A percentile compares a stretch with the other conserved stretches of the same genome.
These are phyloP conservation scores for Poicephalus gulielmi DNA, from an alignment of 2,113 vertebrate genomes.

Conservation along the genomic window DNA sequence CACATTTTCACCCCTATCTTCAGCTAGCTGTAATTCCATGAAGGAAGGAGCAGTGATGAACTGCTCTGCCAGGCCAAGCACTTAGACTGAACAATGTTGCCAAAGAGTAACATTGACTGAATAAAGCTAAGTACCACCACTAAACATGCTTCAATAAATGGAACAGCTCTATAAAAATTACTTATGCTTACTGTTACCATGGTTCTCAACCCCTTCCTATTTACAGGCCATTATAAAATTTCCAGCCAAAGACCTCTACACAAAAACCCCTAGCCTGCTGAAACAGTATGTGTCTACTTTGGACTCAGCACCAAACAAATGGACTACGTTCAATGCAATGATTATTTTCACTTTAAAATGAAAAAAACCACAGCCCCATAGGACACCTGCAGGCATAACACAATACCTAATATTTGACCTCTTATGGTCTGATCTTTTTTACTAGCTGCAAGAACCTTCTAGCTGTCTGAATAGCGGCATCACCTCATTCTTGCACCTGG, in stretches of 20 bases:
- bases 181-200: neutral
- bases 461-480: neutral
- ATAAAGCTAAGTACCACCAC: neutral
- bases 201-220: neutral
- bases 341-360: neutral
- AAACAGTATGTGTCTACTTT: neutral
- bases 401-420: neutral
- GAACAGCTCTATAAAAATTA: neutral
- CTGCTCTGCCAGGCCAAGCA: neutral
- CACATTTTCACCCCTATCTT: neutral
- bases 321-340: neutral
- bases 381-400: neutral
- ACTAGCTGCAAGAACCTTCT: neutral
- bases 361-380: neutral
- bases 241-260: neutral
- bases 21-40: neutral
- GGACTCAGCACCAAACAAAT: neutral
- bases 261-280: neutral
- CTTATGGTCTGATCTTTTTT: neutral
- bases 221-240: neutral
- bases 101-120: neutral
- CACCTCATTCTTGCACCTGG: neutral
- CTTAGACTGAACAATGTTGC: neutral
- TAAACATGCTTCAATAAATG: neutral
- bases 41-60: neutral